Base-by-base conservation (phyloP, 92 coral and sea anemone genomes). In the Epizoanthus illoricatus region DNA sequence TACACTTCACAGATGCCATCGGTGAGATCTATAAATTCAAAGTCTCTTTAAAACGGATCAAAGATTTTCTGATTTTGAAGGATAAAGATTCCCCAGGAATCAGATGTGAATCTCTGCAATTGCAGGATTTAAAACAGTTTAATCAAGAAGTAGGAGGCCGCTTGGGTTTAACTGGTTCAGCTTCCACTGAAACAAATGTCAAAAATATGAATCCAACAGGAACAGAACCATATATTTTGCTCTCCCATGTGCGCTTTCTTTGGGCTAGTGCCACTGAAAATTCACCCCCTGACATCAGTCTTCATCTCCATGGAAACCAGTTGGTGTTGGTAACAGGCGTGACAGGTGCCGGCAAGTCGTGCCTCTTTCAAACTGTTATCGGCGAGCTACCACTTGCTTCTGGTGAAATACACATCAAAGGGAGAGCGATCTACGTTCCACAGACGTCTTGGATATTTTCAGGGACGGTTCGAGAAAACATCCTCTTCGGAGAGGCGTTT, bases 401-500 rank as follows among this genome's bases (percentile, higher is more conserved):
- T 61, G 82, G 82, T 13, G 8, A 42, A 0, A 15, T 64, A 9
- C 70, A 45, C 47, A 41, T 64, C 33, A 23, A 33, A 4, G 82
- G 82, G 21, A 21, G 21, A 5, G 21, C 21, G 8, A 11, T 63
- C 23, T 78, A 78, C 57, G 58, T 78, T 21, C 17, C 82, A 3
- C 82, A 78, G 42, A 62, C 71, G 9, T 59, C 82, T 62, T 78
- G 82, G 82, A 78, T 78, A 63, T 78, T 78, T 63, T 78, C 82
- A 78, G 82, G 82, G 17, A 78, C 82, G 10, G 65, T 78, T 64
- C 23, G 42, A 11, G 71, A 78, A 45, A 78, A 78, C 52, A 78
- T 78, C 54, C 20, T 78, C 56, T 78, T 78, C 65, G 82, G 82
- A 56, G 47, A 78, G 28, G 71, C 23, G 3, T 63, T 78, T 78